Evolutionary conservation across 2,797 vertebrate species (phyloP).

Genomic region (Oryzias sinensis): DNA sequence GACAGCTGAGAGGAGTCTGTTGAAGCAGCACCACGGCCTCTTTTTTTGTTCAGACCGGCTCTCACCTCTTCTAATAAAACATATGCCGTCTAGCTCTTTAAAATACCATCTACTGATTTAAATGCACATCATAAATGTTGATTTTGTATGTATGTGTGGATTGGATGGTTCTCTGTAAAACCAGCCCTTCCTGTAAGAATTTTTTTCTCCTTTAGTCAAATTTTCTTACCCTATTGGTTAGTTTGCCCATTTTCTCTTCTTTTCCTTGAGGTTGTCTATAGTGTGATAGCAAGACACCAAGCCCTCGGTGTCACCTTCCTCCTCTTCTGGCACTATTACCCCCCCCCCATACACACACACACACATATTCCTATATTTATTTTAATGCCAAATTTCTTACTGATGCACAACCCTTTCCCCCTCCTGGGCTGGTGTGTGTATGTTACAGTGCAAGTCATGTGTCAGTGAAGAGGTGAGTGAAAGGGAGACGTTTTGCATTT

Average conservation of each 20-base stretch:
- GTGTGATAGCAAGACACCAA: constrained; percentile 71
- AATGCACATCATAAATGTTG: constrained; percentile 57
- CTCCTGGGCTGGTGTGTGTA: constrained; percentile 41
- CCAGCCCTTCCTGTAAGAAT: constrained; percentile 38
- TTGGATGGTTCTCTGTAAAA: constrained; percentile 31
- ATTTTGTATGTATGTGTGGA: constrained; percentile 27
- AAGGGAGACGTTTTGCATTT: constrained; percentile 31
- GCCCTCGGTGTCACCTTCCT: constrained; percentile 73
- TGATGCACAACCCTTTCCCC: constrained; percentile 23
- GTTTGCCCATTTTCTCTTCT: constrained; percentile 12
- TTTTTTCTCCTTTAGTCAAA: too few relatives aligned
- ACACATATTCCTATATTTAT: constrained; percentile 16
- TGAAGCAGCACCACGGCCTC: constrained; percentile 29
- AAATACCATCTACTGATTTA: constrained; percentile 55
- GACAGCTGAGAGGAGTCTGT: constrained; percentile 47
- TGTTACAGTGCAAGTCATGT: constrained; percentile 29
- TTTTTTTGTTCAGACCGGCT: constrained; percentile 51
- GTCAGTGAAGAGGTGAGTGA: constrained; percentile 21
- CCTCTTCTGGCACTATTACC: constrained; percentile 43
- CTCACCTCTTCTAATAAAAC: constrained; percentile 46
- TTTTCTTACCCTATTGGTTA: background rate
- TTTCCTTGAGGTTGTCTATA: constrained; percentile 33
- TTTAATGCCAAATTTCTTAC: constrained; percentile 48
- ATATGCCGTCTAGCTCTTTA: constrained; percentile 53
- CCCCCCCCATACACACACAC: background rate